Evolutionary conservation across 2,888 invertebrate species (phyloP).

Genomic region (Ichneumon xanthorius): DNA sequence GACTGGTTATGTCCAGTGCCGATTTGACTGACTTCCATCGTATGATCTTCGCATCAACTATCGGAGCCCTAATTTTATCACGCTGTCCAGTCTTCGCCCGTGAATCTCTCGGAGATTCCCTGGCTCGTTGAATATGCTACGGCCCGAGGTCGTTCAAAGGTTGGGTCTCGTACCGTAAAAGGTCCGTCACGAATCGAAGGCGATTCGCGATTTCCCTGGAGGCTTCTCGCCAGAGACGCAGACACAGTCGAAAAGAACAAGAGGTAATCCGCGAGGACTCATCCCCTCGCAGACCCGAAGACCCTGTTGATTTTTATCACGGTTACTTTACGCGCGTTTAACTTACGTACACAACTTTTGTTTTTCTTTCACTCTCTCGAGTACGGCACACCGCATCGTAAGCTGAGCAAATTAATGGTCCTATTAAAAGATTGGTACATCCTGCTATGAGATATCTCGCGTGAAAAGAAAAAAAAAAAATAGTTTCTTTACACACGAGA

Average conservation of each 20-base stretch:
- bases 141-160: constrained; percentile 46
- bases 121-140: not conserved
- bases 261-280: constrained; percentile 10
- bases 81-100: not conserved
- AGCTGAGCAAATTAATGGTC: not conserved
- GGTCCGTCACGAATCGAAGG: constrained; percentile 45
- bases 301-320: constrained; percentile 10
- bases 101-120: not conserved
- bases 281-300: constrained; percentile 7
- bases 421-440: constrained; percentile 7
- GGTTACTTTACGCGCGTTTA: constrained; percentile 21
- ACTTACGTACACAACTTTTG: constrained; percentile 16
- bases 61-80: constrained; percentile 2
- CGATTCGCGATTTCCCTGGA: constrained; percentile 30
- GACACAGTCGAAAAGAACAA: constrained; percentile 5
- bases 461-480: not conserved
- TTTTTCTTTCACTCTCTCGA: not conserved
- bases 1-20: not conserved
- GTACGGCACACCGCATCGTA: not conserved
- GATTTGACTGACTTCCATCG: not conserved
- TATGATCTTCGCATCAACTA: not conserved
- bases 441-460: not conserved
- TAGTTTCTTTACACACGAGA: not conserved
- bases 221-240: constrained; percentile 16
- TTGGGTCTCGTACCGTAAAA: constrained; percentile 32